Evolutionary conservation across 2,113 vertebrate genomes (phyloP).

Genomic region (western clawed frog (Xenopus tropicalis)): DNA sequence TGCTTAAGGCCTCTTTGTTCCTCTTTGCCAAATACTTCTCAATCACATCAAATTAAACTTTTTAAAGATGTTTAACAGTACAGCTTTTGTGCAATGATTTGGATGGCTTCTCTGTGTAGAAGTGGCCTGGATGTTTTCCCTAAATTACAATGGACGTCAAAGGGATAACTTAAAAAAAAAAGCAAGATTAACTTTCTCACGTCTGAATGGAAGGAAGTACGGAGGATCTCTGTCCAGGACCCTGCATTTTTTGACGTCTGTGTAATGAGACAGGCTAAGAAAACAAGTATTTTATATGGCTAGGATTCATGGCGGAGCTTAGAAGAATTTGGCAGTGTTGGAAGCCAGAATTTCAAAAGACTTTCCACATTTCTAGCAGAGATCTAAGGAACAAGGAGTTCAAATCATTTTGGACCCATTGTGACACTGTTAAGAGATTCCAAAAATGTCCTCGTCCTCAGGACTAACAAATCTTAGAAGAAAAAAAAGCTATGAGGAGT

Average conservation of each 20-base stretch:
- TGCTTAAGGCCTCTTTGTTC: slow-evolving; percentile 16
- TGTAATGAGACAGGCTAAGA: slow-evolving; percentile 39
- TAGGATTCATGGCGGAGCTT: slow-evolving; percentile 31
- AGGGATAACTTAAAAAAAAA: slow-evolving; percentile 9
- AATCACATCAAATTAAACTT: slow-evolving; percentile 38
- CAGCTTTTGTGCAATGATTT: slow-evolving; percentile 19
- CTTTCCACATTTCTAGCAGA: slow-evolving; percentile 43
- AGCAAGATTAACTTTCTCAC: slow-evolving; percentile 36
- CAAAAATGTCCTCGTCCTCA: slow-evolving; percentile 29
- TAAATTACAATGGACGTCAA: slow-evolving; percentile 37
- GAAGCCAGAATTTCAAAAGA: slow-evolving; percentile 41
- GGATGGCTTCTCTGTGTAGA: slow-evolving; percentile 15
- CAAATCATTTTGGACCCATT: slow-evolving; percentile 40
- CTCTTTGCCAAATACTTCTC: slow-evolving; percentile 21
- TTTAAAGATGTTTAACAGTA: slow-evolving; percentile 36
- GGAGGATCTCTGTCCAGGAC: slow-evolving; percentile 35
- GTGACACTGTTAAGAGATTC: slow-evolving; percentile 29
- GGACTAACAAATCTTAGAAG: slow-evolving; percentile 14
- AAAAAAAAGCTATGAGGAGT: not conserved
- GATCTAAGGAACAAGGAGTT: slow-evolving; percentile 42
- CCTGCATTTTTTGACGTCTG: slow-evolving; percentile 43
- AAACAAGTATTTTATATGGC: slow-evolving; percentile 45
- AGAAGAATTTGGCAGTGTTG: slow-evolving; percentile 38
- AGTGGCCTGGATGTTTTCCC: slow-evolving; percentile 36
- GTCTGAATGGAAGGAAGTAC: slow-evolving; percentile 29